Percentiles rank a stretch among this genome's conserved stretches.
Conservation (phyloP, 2,113 vertebrate species). For the Peromyscus leucopus region DNA sequence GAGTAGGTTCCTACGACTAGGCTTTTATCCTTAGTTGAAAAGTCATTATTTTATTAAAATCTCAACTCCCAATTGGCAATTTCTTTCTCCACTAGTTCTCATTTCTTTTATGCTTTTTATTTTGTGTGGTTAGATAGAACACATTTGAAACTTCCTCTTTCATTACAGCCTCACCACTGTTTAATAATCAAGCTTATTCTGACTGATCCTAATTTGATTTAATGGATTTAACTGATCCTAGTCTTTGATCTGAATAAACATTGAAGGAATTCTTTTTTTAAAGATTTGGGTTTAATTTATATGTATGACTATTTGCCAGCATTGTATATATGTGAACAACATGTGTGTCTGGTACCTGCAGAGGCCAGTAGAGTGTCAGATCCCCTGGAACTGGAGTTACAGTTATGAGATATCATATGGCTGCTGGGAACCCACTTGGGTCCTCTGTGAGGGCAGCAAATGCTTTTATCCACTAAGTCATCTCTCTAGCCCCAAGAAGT, state of each 20-base stretch:
- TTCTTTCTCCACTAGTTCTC: not conserved
- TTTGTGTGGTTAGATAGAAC: not conserved
- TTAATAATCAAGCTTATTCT: not conserved
- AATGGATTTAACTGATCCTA: not conserved
- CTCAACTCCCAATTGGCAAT: not conserved
- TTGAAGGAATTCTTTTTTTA: not conserved
- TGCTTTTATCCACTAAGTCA: not conserved
- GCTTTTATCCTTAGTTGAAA: constrained; percentile 3
- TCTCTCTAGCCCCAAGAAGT: not conserved
- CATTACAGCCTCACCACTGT: not conserved
- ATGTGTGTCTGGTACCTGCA: not conserved
- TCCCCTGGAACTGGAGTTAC: not conserved
- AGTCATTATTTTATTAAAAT: constrained; percentile 2
- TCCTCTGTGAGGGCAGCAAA: not conserved
- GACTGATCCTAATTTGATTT: not conserved
- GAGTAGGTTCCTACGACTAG: not conserved
- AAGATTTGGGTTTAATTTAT: not conserved
- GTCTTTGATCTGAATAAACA: not conserved
- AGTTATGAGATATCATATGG: not conserved
- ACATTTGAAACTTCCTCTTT: not conserved
- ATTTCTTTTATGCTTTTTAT: not conserved
- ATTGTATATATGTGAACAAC: not conserved
- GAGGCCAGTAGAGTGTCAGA: not conserved
- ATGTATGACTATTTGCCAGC: not conserved
- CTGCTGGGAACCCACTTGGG: not conserved